Percentiles rank a stretch among this genome's conserved stretches.
Evolutionary conservation across 2,113 vertebrate genomes (phyloP).

Genomic region (Lates calcarifer): DNA sequence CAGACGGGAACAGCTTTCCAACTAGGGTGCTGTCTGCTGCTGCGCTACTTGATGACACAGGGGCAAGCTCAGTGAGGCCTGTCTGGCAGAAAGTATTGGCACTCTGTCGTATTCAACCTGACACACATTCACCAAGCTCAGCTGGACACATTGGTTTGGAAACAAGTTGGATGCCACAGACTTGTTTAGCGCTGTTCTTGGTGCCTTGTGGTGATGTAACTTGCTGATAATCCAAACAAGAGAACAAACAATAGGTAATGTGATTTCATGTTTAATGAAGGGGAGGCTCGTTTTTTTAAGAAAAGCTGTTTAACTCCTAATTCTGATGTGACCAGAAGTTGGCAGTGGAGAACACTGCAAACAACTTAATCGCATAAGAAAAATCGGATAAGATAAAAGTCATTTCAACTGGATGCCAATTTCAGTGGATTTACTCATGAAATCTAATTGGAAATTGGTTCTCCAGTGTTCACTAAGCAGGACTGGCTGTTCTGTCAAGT

Average conservation of each 20-base stretch:
- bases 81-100: slow-evolving; percentile 49
- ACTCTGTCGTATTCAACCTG: slow-evolving; percentile 45
- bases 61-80: slow-evolving; percentile 35
- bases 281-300: neutral
- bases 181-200: neutral
- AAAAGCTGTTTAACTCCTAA: slow-evolving; percentile 32
- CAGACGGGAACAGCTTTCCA: slow-evolving; percentile 68
- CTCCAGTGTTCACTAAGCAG: neutral
- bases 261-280: slow-evolving; percentile 18
- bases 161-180: slow-evolving; percentile 37
- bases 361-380: slow-evolving; percentile 43
- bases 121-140: slow-evolving; percentile 59
- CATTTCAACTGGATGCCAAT: slow-evolving; percentile 25
- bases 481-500: slow-evolving; percentile 29
- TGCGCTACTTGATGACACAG: slow-evolving; percentile 43
- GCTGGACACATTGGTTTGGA: slow-evolving; percentile 44
- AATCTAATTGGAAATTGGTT: slow-evolving; percentile 30
- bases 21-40: slow-evolving; percentile 47
- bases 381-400: slow-evolving; percentile 36
- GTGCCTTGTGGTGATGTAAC: neutral
- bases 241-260: slow-evolving; percentile 29
- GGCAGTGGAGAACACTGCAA: neutral
- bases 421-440: slow-evolving; percentile 37
- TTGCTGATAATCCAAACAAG: neutral
- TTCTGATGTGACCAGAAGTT: slow-evolving; percentile 23